These are phyloP conservation scores for Beaufortia kweichowensis DNA, from an alignment of 2,113 vertebrate genomes.

Conservation along the genomic window DNA sequence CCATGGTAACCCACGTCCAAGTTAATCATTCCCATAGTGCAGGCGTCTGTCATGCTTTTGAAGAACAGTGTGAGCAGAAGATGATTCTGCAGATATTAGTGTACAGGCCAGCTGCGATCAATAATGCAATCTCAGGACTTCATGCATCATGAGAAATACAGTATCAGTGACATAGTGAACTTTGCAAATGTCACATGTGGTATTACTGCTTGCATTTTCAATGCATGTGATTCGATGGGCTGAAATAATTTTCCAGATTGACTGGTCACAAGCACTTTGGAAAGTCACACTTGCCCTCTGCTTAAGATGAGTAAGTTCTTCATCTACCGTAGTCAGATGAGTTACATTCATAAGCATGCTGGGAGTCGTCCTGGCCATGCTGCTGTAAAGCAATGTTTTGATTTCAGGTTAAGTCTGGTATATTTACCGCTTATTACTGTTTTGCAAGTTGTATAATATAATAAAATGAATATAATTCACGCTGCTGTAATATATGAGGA, in stretches of 20 bases:
- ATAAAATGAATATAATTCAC: no score
- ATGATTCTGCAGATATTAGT: background rate
- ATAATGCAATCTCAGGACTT: slow-evolving; percentile 27
- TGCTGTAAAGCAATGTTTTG: background rate
- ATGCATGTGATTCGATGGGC: slow-evolving; percentile 18
- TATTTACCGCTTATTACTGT: background rate
- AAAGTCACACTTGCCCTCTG: slow-evolving; percentile 22
- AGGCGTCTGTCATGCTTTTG: background rate
- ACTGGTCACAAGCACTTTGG: slow-evolving; percentile 14
- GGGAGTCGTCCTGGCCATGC: no score
- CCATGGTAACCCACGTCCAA: background rate
- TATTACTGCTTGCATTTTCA: background rate
- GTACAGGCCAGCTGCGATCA: background rate
- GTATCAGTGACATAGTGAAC: slow-evolving; percentile 7
- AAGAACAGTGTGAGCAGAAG: background rate
- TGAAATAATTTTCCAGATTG: slow-evolving; percentile 26
- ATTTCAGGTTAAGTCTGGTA: slow-evolving; percentile 16
- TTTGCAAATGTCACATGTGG: slow-evolving; percentile 15
- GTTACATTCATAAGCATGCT: slow-evolving; percentile 35
- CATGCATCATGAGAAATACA: slow-evolving; percentile 6
- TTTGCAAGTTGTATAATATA: no score
- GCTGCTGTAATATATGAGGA: no score
- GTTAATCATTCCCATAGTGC: background rate
- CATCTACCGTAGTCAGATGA: slow-evolving; percentile 26
- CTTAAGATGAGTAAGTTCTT: slow-evolving; percentile 19